These are phyloP conservation scores for Columba livia DNA, from an alignment of 2,113 vertebrate genomes.

Conservation along the genomic window DNA sequence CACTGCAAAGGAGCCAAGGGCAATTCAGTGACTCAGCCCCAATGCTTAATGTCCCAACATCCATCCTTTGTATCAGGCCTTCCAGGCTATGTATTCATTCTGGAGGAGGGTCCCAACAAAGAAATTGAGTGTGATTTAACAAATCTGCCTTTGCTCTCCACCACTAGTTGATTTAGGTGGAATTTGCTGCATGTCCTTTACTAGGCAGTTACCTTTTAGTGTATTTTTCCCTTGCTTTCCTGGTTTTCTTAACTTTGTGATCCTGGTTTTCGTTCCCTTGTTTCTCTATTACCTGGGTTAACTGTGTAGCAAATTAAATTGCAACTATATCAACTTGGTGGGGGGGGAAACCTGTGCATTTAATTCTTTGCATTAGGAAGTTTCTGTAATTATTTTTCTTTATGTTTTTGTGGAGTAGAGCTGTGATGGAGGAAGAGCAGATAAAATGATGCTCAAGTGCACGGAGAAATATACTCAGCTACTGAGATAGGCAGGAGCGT, in stretches of 20 bases:
- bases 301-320: not conserved
- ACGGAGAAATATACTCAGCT: not conserved
- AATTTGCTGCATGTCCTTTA: not conserved
- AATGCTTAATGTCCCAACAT: not conserved
- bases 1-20: not conserved
- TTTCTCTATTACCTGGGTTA: not conserved
- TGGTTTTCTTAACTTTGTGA: not conserved
- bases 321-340: not conserved
- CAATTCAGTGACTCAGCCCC: not conserved
- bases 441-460: not conserved
- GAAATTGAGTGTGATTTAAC: not conserved
- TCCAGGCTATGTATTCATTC: not conserved
- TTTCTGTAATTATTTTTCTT: not conserved
- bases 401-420: not conserved
- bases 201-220: not conserved
- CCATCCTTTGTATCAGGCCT: not conserved
- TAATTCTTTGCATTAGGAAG: not conserved
- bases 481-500: not conserved
- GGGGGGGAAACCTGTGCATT: rapidly evolving
- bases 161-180: not conserved
- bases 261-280: not conserved
- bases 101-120: not conserved
- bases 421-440: not conserved
- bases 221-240: not conserved
- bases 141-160: not conserved